A percentile compares a stretch with the other conserved stretches of the same genome.
Conservation (phyloP, 1,140 invertebrate species). For the Meloidogyne hapla region DNA sequence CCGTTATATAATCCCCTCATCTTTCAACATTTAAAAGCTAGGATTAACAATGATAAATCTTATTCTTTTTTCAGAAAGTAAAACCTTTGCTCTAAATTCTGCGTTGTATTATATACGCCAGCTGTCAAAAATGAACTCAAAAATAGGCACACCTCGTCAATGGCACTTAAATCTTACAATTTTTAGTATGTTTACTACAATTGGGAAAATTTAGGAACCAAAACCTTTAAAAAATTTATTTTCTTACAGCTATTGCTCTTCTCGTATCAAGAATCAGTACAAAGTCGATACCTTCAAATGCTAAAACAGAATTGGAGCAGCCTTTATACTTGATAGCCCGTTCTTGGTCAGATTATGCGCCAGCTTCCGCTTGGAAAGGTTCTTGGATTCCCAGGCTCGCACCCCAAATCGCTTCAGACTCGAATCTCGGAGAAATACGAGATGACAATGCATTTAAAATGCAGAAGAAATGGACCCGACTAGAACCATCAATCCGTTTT, state of each 20-base stretch:
- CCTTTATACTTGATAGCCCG: neutral
- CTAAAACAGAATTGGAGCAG: neutral
- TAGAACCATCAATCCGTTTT: neutral
- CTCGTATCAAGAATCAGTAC: neutral
- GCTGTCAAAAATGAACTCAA: slow-evolving; percentile 2
- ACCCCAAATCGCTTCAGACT: neutral
- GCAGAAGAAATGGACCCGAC: neutral
- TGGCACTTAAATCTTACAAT: neutral
- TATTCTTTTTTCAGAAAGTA: neutral
- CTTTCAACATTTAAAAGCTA: too few relatives aligned
- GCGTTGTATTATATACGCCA: neutral
- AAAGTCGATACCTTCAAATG: neutral
- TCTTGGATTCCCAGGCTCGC: neutral
- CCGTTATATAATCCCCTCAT: neutral
- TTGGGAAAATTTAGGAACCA: neutral
- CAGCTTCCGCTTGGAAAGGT: too few relatives aligned
- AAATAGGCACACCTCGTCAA: neutral
- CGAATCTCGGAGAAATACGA: neutral
- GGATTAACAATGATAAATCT: neutral
- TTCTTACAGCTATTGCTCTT: neutral
- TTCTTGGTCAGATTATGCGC: neutral
- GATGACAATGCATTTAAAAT: neutral
- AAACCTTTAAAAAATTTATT: neutral
- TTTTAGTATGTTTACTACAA: neutral
- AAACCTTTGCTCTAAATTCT: neutral